Evolutionary conservation across 2,113 vertebrate species (phyloP).

Genomic region (Etheostoma spectabile): DNA sequence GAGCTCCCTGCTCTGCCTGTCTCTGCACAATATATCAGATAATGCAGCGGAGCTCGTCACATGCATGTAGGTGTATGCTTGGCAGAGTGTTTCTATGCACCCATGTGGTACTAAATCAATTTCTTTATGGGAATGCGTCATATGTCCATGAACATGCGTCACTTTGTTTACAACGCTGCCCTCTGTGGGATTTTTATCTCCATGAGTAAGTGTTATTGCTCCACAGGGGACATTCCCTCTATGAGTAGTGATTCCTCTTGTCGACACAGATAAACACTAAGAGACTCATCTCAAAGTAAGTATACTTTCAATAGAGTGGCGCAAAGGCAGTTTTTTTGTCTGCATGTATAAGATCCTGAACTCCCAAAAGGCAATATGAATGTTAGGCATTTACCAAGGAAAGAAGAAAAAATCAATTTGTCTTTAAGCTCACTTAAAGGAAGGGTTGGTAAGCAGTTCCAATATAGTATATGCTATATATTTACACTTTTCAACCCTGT

Average conservation of each 20-base stretch:
- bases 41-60: constrained; percentile 5
- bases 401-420: background rate
- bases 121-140: constrained; percentile 3
- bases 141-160: background rate
- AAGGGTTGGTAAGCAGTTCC: no score
- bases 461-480: no score
- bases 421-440: no score
- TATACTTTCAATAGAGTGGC: constrained; percentile 63
- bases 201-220: constrained; percentile 46
- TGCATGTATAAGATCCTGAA: constrained; percentile 47
- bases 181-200: constrained; percentile 47
- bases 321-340: constrained; percentile 64
- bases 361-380: constrained; percentile 21
- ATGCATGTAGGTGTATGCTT: constrained; percentile 25
- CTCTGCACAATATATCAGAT: constrained; percentile 27
- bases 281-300: constrained; percentile 26
- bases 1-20: constrained; percentile 26
- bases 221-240: constrained; percentile 39
- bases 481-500: no score
- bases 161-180: constrained; percentile 49
- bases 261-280: constrained; percentile 51
- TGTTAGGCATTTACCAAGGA: constrained; percentile 10
- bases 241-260: constrained; percentile 44
- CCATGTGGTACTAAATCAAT: constrained; percentile 2
- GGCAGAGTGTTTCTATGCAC: background rate